Conservation (phyloP, 2,113 vertebrate genomes). For the Tor tambroides region DNA sequence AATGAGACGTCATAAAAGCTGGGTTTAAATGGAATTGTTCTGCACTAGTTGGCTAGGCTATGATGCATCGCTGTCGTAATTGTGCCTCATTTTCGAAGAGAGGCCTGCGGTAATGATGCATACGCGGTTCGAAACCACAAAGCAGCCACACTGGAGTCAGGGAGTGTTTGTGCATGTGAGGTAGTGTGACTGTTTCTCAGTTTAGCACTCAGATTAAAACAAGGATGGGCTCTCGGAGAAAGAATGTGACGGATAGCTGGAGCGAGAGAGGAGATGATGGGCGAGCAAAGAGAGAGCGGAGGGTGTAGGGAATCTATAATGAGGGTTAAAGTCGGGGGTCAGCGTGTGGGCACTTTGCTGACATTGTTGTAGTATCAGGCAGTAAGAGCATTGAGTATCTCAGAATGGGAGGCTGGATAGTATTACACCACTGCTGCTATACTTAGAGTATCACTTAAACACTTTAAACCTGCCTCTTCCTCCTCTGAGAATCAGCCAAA, state of each 20-base stretch:
- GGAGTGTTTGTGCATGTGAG: constrained; percentile 21
- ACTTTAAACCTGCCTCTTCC: constrained; percentile 29
- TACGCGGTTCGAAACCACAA: constrained; percentile 63
- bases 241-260: constrained; percentile 51
- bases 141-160: constrained; percentile 57
- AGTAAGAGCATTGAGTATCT: constrained; percentile 48
- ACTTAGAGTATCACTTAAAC: constrained; percentile 40
- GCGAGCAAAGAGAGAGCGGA: background rate
- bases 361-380: constrained; percentile 58
- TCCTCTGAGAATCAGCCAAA: constrained; percentile 18
- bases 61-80: constrained; percentile 68
- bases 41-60: constrained; percentile 70
- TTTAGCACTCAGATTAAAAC: constrained; percentile 51
- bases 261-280: constrained; percentile 48
- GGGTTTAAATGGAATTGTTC: constrained; percentile 73
- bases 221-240: constrained; percentile 56
- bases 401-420: constrained; percentile 13
- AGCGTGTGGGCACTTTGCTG: constrained; percentile 43
- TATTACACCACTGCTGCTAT: constrained; percentile 20
- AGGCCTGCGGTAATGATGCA: constrained; percentile 65
- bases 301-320: constrained; percentile 38
- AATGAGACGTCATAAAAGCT: constrained; percentile 60
- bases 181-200: constrained; percentile 40
- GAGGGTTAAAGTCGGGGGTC: constrained; percentile 42
- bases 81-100: constrained; percentile 72